Evolutionary conservation across 2,797 vertebrate species (phyloP).

Genomic region (Rhabdophis nuchalis): DNA sequence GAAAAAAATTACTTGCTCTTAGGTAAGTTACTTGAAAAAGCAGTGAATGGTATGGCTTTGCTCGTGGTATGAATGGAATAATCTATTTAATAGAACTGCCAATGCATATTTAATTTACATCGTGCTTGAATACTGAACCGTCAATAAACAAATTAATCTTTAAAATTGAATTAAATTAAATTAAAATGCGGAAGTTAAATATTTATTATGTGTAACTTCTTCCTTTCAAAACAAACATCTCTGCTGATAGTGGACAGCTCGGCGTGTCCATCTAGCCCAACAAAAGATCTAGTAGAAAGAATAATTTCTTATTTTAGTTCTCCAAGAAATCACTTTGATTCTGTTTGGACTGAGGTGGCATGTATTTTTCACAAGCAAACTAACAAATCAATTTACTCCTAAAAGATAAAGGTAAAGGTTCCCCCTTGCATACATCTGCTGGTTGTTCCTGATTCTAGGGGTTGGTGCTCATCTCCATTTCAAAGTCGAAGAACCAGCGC

Average conservation of each 20-base stretch:
- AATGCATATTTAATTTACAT: conserved; percentile 53
- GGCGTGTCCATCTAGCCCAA: background rate
- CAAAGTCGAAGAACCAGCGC: too few relatives aligned
- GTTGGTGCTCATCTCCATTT: too few relatives aligned
- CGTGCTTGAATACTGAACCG: conserved; percentile 30
- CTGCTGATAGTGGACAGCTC: background rate
- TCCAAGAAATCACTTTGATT: background rate
- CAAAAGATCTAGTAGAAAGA: background rate
- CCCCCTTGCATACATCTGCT: too few relatives aligned
- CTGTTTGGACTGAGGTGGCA: background rate
- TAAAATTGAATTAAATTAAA: conserved; percentile 28
- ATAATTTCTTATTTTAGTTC: background rate
- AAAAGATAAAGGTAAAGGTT: too few relatives aligned
- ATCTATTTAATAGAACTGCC: conserved; percentile 51
- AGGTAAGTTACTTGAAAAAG: conserved; percentile 24
- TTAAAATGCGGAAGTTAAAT: background rate
- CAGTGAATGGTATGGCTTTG: conserved; percentile 39
- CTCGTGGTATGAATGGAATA: conserved; percentile 52
- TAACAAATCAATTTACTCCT: background rate
- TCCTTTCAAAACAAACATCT: background rate
- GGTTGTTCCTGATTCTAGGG: too few relatives aligned
- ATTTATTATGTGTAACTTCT: background rate
- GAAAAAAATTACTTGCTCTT: conserved; percentile 45
- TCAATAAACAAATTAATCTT: conserved; percentile 25
- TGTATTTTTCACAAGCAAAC: background rate